A percentile compares a stretch with the other conserved stretches of the same genome.
phyloP scores from a whole-genome alignment of 1,140 invertebrate species.

The Atta cephalotes region DNA sequence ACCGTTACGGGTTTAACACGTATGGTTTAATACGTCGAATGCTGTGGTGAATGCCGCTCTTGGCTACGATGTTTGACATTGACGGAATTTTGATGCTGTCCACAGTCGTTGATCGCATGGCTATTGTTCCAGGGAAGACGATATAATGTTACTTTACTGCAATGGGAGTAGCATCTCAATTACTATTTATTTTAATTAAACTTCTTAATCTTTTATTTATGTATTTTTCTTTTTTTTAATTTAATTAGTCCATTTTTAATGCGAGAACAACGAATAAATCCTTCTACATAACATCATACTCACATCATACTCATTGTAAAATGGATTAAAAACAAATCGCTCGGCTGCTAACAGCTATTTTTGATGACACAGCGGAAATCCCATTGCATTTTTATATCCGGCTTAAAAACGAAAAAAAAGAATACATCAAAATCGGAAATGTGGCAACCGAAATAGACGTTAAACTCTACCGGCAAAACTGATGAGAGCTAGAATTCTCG shows the following conservation, averaged over 20 bases:
- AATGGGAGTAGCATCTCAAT: neutral
- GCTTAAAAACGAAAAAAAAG: conserved; percentile 42
- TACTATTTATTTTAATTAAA: too few species aligned
- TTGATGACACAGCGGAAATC: conserved; percentile 5
- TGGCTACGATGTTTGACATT: conserved; percentile 47
- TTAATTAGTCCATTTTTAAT: neutral
- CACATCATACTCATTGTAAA: neutral
- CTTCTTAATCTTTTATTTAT: neutral
- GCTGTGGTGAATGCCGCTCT: conserved; percentile 37
- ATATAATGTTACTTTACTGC: neutral
- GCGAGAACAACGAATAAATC: neutral
- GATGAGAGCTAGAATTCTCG: conserved; percentile 9
- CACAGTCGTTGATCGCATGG: neutral
- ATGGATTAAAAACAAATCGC: conserved; percentile 26
- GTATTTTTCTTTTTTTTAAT: neutral
- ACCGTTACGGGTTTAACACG: conserved; percentile 50
- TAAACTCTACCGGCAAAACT: neutral
- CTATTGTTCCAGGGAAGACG: neutral
- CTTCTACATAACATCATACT: neutral
- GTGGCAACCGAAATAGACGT: conserved; percentile 7
- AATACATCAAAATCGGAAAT: conserved; percentile 33
- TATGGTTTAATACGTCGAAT: conserved; percentile 60
- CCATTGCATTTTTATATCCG: conserved; percentile 43
- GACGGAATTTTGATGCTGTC: conserved; percentile 48
- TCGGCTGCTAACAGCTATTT: neutral